Evolutionary conservation across 1,140 invertebrate genomes (phyloP).

Genomic region (Cecropterus lyciades): DNA sequence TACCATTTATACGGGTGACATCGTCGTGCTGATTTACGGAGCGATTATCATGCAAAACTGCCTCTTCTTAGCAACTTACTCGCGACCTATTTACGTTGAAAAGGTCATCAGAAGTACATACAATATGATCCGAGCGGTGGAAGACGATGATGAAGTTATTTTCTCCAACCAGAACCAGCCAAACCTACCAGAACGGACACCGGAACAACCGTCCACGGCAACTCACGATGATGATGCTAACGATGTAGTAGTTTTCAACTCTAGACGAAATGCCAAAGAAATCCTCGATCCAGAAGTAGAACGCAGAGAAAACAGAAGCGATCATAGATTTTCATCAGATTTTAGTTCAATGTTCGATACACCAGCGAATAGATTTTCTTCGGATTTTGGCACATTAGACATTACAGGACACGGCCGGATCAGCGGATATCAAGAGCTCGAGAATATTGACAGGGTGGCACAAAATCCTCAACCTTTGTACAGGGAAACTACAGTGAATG

Average conservation of each 20-base stretch:
- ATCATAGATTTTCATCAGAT: slow-evolving; percentile 66
- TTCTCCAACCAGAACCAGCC: slow-evolving; percentile 65
- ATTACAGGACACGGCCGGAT: slow-evolving; percentile 53
- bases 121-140: slow-evolving; percentile 72
- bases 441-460: slow-evolving; percentile 62
- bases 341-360: slow-evolving; percentile 56
- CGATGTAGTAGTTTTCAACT: slow-evolving; percentile 76
- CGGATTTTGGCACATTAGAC: slow-evolving; percentile 65
- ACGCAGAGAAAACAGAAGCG: slow-evolving; percentile 54
- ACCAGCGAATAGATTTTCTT: slow-evolving; percentile 59
- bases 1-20: slow-evolving; percentile 57
- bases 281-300: slow-evolving; percentile 67
- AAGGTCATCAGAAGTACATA: slow-evolving; percentile 73
- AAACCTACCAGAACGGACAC: slow-evolving; percentile 16
- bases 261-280: slow-evolving; percentile 66
- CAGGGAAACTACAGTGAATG: slow-evolving; percentile 76
- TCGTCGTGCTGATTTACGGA: slow-evolving; percentile 73
- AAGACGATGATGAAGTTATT: slow-evolving; percentile 82
- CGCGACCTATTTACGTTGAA: slow-evolving; percentile 76
- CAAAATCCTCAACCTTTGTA: slow-evolving; percentile 73
- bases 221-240: slow-evolving; percentile 69
- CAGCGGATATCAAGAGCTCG: slow-evolving; percentile 68
- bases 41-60: slow-evolving; percentile 80
- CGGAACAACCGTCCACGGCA: slow-evolving; percentile 24
- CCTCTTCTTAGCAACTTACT: slow-evolving; percentile 69